phyloP scores from a whole-genome alignment of 2,113 vertebrate genomes.

The Lycaon pictus region DNA sequence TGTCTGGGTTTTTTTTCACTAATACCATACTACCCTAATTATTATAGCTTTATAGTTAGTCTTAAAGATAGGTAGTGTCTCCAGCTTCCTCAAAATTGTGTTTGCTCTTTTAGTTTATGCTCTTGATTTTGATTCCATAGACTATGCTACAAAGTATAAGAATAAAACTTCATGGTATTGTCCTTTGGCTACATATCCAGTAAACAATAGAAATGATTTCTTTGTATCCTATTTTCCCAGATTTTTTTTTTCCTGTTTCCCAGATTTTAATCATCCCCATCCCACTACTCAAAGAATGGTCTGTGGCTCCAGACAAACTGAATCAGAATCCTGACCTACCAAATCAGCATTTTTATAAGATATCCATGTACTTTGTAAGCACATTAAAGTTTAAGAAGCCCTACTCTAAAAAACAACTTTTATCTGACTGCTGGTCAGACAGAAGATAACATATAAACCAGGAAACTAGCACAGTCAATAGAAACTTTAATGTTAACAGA shows the following conservation, averaged over 20 bases:
- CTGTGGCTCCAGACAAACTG: constrained; percentile 3
- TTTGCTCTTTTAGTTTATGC: not conserved
- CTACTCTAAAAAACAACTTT: not conserved
- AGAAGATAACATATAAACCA: not conserved
- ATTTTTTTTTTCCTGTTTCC: not conserved
- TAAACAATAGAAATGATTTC: not conserved
- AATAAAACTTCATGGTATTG: not conserved
- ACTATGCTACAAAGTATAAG: not conserved
- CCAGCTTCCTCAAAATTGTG: not conserved
- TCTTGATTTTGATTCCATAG: constrained; percentile 30
- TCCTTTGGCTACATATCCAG: not conserved
- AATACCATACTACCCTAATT: not conserved
- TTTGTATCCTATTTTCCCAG: not conserved
- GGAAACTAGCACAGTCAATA: not conserved
- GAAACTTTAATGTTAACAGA: not conserved
- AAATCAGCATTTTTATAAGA: not conserved
- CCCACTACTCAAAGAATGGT: not conserved
- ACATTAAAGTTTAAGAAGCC: not conserved
- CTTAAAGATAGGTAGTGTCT: not conserved
- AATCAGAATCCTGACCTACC: constrained; percentile 37
- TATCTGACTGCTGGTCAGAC: not conserved
- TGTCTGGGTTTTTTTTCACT: not conserved
- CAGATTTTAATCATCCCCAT: constrained; percentile 31
- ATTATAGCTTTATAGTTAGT: not conserved
- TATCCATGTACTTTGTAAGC: not conserved